Conservation (phyloP, 2,888 invertebrate genomes). For the Onchidella celtica region DNA sequence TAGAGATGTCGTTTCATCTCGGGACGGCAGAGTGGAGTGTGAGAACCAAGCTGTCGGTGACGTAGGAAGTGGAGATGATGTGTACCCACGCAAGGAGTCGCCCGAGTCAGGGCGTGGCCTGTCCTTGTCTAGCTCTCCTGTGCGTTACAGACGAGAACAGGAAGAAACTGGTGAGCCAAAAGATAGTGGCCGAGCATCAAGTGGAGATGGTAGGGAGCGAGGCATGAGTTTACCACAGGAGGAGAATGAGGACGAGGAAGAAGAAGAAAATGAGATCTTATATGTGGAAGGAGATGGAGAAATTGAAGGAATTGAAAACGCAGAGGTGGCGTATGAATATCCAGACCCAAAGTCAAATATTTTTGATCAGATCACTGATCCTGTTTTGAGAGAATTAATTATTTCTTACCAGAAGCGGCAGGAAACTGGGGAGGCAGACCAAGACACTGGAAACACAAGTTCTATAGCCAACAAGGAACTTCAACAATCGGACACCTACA, state of each 20-base stretch:
- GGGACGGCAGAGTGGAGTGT: not conserved
- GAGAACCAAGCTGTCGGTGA: not conserved
- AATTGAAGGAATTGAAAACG: not conserved
- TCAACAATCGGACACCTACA: not conserved
- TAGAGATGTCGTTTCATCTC: not conserved
- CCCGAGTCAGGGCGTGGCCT: constrained; percentile 48
- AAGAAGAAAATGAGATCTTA: not conserved
- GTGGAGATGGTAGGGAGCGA: constrained; percentile 41
- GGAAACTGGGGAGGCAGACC: not conserved
- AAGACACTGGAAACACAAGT: not conserved
- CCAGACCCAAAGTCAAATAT: constrained; percentile 48
- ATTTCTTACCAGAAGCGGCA: constrained; percentile 54
- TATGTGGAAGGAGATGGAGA: not conserved
- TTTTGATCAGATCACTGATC: constrained; percentile 65
- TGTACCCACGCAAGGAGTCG: constrained; percentile 18
- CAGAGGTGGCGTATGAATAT: not conserved
- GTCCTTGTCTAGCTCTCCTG: constrained; percentile 42
- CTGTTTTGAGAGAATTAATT: constrained; percentile 66
- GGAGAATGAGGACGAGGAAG: not conserved
- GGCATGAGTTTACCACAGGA: not conserved
- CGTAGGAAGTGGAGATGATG: not conserved
- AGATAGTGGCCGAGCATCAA: constrained; percentile 66
- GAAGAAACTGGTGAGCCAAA: constrained; percentile 40
- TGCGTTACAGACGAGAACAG: not conserved
- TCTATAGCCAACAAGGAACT: not conserved